Percentiles rank a stretch among this genome's conserved stretches.
phyloP scores from a whole-genome alignment of 37 sponge, comb jelly and placozoan genomes.

The Hormiphora californensis region DNA sequence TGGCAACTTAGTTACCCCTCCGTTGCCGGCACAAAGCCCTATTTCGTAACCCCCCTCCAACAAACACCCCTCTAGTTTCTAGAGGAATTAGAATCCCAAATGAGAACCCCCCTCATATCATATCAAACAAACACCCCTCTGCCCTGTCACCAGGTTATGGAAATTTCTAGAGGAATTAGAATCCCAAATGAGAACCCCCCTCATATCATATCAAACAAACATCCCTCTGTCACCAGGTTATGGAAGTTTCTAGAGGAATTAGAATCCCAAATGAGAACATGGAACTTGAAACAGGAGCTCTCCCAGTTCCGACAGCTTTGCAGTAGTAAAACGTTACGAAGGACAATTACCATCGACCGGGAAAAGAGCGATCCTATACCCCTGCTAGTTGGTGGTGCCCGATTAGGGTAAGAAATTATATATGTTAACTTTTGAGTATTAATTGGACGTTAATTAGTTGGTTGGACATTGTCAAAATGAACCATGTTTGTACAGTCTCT shows the following conservation, averaged over 20 bases:
- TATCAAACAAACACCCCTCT: not conserved
- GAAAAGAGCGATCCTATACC: slow-evolving; percentile 19
- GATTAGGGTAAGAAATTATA: not conserved
- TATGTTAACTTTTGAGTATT: too few relatives aligned
- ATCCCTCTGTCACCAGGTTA: not conserved
- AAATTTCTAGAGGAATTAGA: too few relatives aligned
- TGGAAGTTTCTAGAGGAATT: slow-evolving; percentile 39
- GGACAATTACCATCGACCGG: not conserved
- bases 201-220: too few relatives aligned
- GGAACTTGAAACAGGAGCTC: slow-evolving; percentile 34
- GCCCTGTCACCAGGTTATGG: not conserved
- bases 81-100: too few relatives aligned
- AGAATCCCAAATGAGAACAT: not conserved
- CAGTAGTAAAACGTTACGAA: not conserved
- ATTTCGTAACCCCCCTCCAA: too few relatives aligned
- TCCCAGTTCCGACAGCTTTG: slow-evolving; percentile 31
- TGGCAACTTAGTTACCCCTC: too few relatives aligned
- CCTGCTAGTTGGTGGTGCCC: not conserved
- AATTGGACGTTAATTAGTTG: too few relatives aligned
- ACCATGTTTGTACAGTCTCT: too few relatives aligned
- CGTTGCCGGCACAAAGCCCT: too few relatives aligned
- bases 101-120: too few relatives aligned
- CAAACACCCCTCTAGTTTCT: not conserved
- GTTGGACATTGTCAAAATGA: too few relatives aligned
- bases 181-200: too few relatives aligned